Conservation (phyloP, 1,140 invertebrate species). For the Euwallacea fornicatus region DNA sequence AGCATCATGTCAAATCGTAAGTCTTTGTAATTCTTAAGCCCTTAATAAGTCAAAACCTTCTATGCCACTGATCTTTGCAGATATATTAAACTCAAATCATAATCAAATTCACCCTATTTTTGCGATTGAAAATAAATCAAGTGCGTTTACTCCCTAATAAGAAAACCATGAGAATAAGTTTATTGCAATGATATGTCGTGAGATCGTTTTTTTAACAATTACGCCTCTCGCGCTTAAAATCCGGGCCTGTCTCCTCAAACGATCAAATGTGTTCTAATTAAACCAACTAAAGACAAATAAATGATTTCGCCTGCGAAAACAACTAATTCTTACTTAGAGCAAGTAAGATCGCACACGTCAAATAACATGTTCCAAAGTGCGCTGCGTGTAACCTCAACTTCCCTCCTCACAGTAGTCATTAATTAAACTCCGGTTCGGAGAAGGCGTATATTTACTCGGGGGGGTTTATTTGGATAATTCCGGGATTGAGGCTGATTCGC, state of each 20-base stretch:
- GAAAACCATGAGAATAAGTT: too few species aligned
- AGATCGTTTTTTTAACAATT: too few species aligned
- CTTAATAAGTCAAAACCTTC: too few species aligned
- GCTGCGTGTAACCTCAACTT: slow-evolving; percentile 16
- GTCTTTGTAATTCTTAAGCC: too few species aligned
- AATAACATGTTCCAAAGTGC: slow-evolving; percentile 9
- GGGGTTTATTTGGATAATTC: slow-evolving; percentile 31
- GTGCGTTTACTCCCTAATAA: too few species aligned
- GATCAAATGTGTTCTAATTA: background rate
- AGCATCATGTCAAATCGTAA: too few species aligned
- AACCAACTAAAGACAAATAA: background rate
- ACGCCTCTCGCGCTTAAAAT: background rate
- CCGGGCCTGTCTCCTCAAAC: background rate
- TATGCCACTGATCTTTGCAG: too few species aligned
- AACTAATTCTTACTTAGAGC: background rate
- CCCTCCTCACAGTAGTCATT: slow-evolving; percentile 12
- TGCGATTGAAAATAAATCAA: too few species aligned
- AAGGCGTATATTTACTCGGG: slow-evolving; percentile 23
- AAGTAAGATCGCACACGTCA: slow-evolving; percentile 4
- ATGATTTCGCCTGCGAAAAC: background rate
- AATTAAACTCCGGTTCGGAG: slow-evolving; percentile 19
- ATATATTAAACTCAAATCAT: too few species aligned
- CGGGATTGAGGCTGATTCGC: slow-evolving; percentile 19
- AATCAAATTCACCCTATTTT: too few species aligned
- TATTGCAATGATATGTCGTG: too few species aligned